Evolutionary conservation across 2,113 vertebrate genomes (phyloP).

Genomic region (Microcebus tavaratra): DNA sequence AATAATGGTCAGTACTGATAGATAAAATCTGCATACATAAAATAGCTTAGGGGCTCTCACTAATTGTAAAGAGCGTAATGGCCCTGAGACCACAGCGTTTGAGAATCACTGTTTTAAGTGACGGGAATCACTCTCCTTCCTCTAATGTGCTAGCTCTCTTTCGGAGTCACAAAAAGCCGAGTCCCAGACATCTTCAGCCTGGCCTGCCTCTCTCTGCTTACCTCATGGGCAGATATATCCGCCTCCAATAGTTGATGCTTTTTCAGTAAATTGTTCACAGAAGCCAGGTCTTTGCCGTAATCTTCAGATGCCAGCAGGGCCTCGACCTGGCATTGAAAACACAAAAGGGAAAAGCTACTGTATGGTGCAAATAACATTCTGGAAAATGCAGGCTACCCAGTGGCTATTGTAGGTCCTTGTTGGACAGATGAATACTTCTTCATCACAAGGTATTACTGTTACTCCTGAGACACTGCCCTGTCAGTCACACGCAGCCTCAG

Average conservation of each 20-base stretch:
- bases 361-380: accelerated
- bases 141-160: accelerated
- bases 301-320: conserved; percentile 98
- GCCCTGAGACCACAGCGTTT: not conserved
- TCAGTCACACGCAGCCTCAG: not conserved
- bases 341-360: not conserved
- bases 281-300: conserved; percentile 98
- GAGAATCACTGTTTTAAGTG: not conserved
- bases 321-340: conserved; percentile 89
- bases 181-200: not conserved
- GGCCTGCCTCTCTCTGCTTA: conserved; percentile 66
- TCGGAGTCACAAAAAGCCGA: accelerated
- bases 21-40: not conserved
- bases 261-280: conserved; percentile 98
- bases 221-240: conserved; percentile 98
- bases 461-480: too few relatives aligned
- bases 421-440: not conserved
- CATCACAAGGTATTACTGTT: not conserved
- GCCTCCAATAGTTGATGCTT: conserved; percentile 98
- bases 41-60: too few relatives aligned
- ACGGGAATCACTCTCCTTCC: not conserved
- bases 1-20: not conserved
- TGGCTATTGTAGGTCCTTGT: not conserved
- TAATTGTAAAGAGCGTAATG: not conserved
- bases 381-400: not conserved